Conservation (phyloP, 2,113 vertebrate genomes). For the Carassius gibelio region DNA sequence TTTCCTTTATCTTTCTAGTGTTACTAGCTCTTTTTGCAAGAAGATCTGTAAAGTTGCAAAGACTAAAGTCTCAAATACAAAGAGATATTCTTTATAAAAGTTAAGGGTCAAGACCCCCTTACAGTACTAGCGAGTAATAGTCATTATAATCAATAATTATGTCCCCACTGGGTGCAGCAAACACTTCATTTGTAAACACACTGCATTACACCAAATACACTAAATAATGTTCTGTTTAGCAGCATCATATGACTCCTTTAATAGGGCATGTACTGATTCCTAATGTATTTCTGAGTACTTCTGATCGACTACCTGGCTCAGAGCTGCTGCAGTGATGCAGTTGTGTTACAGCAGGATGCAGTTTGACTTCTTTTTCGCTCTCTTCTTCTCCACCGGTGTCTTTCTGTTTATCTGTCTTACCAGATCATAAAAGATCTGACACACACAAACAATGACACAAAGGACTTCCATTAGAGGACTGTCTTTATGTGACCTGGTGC, state of each 20-base stretch:
- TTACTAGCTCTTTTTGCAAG: no score
- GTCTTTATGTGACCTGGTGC: neutral
- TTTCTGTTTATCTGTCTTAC: constrained; percentile 99
- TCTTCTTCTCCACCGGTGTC: constrained; percentile 99
- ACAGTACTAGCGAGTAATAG: no score
- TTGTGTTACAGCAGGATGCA: constrained; percentile 93
- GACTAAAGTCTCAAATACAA: no score
- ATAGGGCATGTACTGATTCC: neutral
- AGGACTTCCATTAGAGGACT: neutral
- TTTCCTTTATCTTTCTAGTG: no score
- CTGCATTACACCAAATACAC: no score
- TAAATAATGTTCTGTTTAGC: no score
- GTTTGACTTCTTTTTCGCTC: constrained; percentile 93
- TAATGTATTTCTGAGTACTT: neutral
- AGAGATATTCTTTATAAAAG: no score
- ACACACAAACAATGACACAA: neutral
- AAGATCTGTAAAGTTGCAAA: no score
- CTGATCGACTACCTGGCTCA: constrained; percentile 84
- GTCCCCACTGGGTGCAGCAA: no score
- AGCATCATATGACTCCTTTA: neutral
- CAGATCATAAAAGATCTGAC: constrained; percentile 99
- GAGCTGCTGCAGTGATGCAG: constrained; percentile 79
- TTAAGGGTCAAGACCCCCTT: no score
- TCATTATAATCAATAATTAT: no score
- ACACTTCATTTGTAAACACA: no score